Evolutionary conservation across 2,888 invertebrate genomes (phyloP), one percentile per base, ranked within the genome.

Genomic region (Cylindroiulus punctatus): DNA sequence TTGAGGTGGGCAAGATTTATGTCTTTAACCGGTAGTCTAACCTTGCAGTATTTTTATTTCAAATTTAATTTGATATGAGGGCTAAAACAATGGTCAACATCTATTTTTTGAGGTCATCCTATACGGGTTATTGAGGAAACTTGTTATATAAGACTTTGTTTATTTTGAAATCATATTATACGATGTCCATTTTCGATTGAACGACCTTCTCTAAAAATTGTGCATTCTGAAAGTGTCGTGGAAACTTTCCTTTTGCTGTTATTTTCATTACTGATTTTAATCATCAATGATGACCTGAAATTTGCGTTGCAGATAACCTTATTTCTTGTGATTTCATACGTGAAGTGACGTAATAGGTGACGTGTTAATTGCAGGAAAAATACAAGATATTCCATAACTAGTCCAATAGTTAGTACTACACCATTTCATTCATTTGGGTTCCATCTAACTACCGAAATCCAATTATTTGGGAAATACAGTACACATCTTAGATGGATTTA

Each of bases 31-130:
- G 76, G 30, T 76, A 30, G 30, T 76, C 30, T 30, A 76, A 76
- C 76, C 76, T 76, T 76, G 76, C 30, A 30, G 76, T 17, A 76
- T 30, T 76, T 76, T 76, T 30, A 76, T 76, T 8, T 1, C 10
- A 10, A 26, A 26, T 65, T 65, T 26, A 10, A 26, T 65, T n/a
- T 76, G 30, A 30, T 12, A 30, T 76, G 14, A 76, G 12, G 8
- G 12, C 26, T 76, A 76, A 76, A 76, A 30, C 14, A 76, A 76
- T 76, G 76, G 22, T 65, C 26, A 65, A 65, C 26, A 0, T 76
- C 30, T 76, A 22, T 30, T 76, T 30, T 76, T 26, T 76, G 76
- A 76, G 76, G 76, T 76, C 76, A 76, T 76, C 26, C 30, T 30
- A n/a, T n/a, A 30, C 14, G 14, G 26, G 4, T 76, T 76, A 26